Percentiles rank a stretch among this genome's conserved stretches.
Evolutionary conservation across 2,113 vertebrate genomes (phyloP).

Genomic region (Anser cygnoides): DNA sequence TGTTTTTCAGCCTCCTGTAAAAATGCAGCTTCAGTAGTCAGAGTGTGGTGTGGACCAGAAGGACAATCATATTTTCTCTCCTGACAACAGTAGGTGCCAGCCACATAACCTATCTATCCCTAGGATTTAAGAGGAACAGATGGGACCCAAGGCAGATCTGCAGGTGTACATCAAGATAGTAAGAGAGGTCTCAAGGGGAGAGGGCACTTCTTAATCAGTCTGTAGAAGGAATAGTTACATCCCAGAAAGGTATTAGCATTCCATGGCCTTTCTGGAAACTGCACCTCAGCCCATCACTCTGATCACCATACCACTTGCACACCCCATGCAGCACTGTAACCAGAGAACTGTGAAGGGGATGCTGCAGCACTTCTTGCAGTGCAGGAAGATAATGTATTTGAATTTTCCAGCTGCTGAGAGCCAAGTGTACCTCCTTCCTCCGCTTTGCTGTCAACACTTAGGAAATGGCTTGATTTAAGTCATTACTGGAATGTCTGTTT

Average conservation of each 20-base stretch:
- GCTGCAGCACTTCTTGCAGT: not conserved
- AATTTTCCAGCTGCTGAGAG: constrained; percentile 38
- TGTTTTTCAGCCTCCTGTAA: not conserved
- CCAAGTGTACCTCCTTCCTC: constrained; percentile 43
- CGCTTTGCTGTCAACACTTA: constrained; percentile 52
- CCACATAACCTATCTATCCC: not conserved
- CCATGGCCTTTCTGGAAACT: not conserved
- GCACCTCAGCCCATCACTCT: not conserved
- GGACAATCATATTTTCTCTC: not conserved
- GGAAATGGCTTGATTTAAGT: not conserved
- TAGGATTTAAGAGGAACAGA: not conserved
- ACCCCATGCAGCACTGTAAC: not conserved
- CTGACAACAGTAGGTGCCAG: not conserved
- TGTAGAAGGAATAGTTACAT: not conserved
- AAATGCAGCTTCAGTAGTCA: not conserved
- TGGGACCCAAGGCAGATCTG: rapidly evolving
- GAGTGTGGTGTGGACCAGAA: not conserved
- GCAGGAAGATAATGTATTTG: not conserved
- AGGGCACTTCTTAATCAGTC: not conserved
- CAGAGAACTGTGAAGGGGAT: not conserved
- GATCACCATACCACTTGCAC: not conserved
- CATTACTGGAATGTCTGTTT: not conserved
- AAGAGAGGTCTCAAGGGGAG: not conserved
- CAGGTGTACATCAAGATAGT: not conserved
- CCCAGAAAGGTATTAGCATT: not conserved